phyloP scores from a whole-genome alignment of 2,888 invertebrate genomes.

The Eucera pruinosa region DNA sequence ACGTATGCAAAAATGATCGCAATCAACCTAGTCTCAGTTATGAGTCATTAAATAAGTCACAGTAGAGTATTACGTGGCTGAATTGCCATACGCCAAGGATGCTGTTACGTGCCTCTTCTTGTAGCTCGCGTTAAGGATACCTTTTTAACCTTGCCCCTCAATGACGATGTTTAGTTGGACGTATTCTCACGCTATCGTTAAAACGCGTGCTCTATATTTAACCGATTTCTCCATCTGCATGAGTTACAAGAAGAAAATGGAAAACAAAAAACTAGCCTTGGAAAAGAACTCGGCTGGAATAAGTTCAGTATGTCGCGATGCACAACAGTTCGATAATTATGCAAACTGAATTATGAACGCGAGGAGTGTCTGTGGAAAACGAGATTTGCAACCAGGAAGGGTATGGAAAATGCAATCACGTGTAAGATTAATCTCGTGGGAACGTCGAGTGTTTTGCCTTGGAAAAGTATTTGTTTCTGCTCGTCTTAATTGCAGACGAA shows the following conservation, averaged over 20 bases:
- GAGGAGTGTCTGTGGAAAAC: constrained; percentile 39
- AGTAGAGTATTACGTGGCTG: constrained; percentile 54
- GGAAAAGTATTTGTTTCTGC: neutral
- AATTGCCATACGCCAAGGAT: constrained; percentile 61
- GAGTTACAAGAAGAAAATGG: constrained; percentile 19
- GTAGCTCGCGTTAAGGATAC: constrained; percentile 56
- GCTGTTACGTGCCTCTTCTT: constrained; percentile 50
- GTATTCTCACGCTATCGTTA: constrained; percentile 78
- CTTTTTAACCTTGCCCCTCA: constrained; percentile 79
- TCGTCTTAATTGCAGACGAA: constrained; percentile 8
- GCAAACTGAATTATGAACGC: neutral
- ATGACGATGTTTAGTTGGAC: constrained; percentile 73
- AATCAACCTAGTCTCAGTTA: constrained; percentile 58
- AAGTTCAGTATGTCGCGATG: neutral
- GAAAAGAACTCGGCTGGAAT: neutral
- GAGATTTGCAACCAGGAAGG: constrained; percentile 37
- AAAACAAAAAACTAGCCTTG: constrained; percentile 30
- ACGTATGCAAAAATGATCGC: constrained; percentile 8
- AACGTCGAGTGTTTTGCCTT: neutral
- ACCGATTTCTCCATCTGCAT: constrained; percentile 42
- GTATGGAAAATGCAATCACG: too few relatives aligned
- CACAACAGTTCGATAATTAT: constrained; percentile 5
- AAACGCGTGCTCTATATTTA: constrained; percentile 55
- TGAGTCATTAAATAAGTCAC: constrained; percentile 69
- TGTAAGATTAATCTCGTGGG: constrained; percentile 50